Evolutionary conservation across 2,888 invertebrate genomes (phyloP), one percentile per base, ranked within the genome.

Genomic region (Bellardia bayeri): DNA sequence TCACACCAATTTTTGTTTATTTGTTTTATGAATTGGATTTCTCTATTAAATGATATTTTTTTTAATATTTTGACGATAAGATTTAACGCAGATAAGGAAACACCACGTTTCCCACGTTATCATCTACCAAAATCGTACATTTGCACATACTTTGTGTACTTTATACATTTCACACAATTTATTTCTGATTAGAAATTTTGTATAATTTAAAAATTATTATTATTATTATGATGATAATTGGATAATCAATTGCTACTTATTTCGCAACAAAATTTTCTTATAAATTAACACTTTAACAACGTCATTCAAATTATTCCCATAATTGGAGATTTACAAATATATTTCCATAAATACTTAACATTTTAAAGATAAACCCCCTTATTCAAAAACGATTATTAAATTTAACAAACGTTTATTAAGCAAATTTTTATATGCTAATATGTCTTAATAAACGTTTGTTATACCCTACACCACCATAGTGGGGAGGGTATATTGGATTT

Each of bases 41-140:
- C 13, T 45, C 11, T 45, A 11, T 45, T 45, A 45, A 45, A 13
- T 13, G 13, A 13, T 45, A 13, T 45, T 13, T 45, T 61, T 51
- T 45, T 11, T 9, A 45, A 11, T 68, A 45, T 14, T 68, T 23
- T 68, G 6, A 45, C 3, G 69, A 69, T 51, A 69, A 69, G 49
- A 49, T 51, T 51, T 13, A n/a, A 49, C 7, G 23, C 69, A 69
- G 51, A 69, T 69, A 69, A 33, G 14, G 49, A 14, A 51, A 49
- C 49, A 69, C 49, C 33, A 69, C 51, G 69, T 69, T 51, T 49
- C 33, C 9, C 9, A 49, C 68, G 45, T 69, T 51, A 49, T 49
- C 49, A 69, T 69, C 30, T n/a, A n/a, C n/a, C 3, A 51, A 51
- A 51, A 6, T n/a, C 51, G 51, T 51, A 51, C n/a, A 61, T 33